A percentile compares a stretch with the other conserved stretches of the same genome.
phyloP scores from a whole-genome alignment of 2,888 invertebrate genomes.

The Spilosoma lubricipeda region DNA sequence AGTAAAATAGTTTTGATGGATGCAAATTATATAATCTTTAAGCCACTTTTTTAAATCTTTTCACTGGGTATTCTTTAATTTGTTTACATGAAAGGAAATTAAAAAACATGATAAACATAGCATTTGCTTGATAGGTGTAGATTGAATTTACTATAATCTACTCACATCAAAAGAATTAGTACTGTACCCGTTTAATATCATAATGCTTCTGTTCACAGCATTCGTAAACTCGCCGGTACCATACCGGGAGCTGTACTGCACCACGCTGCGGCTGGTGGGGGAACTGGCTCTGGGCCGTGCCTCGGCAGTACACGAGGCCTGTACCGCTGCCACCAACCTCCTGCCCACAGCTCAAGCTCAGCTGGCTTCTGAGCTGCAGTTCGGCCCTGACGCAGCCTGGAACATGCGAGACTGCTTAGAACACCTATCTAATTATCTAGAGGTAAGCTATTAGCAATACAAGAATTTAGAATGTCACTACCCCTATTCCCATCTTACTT shows the following conservation, averaged over 20 bases:
- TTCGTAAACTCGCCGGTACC: slow-evolving; percentile 76
- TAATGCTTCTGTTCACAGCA: slow-evolving; percentile 52
- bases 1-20: no score
- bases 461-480: no score
- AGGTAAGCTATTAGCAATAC: slow-evolving; percentile 78
- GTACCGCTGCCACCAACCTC: slow-evolving; percentile 31
- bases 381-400: slow-evolving; percentile 69
- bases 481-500: no score
- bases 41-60: neutral
- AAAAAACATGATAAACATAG: no score
- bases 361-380: slow-evolving; percentile 21
- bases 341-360: slow-evolving; percentile 35
- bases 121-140: no score
- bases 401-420: slow-evolving; percentile 82
- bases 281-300: slow-evolving; percentile 55
- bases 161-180: no score
- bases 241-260: slow-evolving; percentile 75
- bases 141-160: no score
- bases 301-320: slow-evolving; percentile 43
- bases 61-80: no score
- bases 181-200: no score
- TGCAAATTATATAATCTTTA: neutral
- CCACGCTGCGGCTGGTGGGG: slow-evolving; percentile 62
- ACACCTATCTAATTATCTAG: slow-evolving; percentile 86
- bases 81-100: no score